phyloP scores from a whole-genome alignment of 2,888 invertebrate genomes.

The Polymixis lichenea region DNA sequence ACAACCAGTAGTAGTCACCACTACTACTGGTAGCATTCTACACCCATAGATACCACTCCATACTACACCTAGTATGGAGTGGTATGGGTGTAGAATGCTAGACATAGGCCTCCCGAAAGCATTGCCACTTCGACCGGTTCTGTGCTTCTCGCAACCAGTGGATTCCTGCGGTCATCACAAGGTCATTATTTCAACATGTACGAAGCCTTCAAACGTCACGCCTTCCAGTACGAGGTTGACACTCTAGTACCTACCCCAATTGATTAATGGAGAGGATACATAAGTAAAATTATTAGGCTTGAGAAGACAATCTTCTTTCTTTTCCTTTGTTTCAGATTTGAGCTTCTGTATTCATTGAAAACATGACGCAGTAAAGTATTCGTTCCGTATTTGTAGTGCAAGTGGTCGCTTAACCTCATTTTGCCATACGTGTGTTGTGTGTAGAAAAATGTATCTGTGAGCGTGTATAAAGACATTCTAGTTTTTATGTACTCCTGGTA shows the following conservation, averaged over 20 bases:
- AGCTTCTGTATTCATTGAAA: neutral
- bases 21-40: too few relatives aligned
- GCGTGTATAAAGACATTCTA: neutral
- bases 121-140: neutral
- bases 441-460: neutral
- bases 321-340: neutral
- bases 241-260: neutral
- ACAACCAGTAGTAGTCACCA: too few relatives aligned
- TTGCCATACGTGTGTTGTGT: neutral
- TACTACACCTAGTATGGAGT: too few relatives aligned
- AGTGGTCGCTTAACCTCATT: conserved; percentile 1
- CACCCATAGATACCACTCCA: too few relatives aligned
- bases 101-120: neutral
- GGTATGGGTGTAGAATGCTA: too few relatives aligned
- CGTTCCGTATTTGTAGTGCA: neutral
- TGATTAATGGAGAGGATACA: neutral
- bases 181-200: neutral
- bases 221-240: neutral
- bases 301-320: too few relatives aligned
- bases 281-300: neutral
- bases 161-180: neutral
- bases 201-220: too few relatives aligned
- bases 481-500: conserved; percentile 27
- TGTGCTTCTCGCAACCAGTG: neutral
- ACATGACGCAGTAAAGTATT: neutral